Percentiles rank a stretch among this genome's conserved stretches.
These are phyloP conservation scores for Synaphobranchus kaupii DNA, from an alignment of 2,797 vertebrate species.

Conservation along the genomic window DNA sequence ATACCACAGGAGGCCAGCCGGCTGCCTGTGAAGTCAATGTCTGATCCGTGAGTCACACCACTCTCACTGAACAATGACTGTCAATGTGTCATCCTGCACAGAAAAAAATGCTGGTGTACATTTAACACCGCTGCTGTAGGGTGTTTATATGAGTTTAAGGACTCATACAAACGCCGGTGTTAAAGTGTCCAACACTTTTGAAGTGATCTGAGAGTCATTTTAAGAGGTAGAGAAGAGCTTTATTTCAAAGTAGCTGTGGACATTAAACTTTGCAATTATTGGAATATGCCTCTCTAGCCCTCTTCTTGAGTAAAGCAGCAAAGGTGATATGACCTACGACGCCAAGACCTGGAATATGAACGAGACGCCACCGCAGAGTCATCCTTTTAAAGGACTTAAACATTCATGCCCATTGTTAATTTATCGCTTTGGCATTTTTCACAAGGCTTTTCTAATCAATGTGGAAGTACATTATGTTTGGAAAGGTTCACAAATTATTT, in stretches of 20 bases:
- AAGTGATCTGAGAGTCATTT: background rate
- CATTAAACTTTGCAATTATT: background rate
- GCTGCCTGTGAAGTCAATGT: background rate
- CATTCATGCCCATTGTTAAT: slow-evolving; percentile 3
- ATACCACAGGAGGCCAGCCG: background rate
- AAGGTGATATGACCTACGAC: background rate
- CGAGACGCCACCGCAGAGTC: background rate
- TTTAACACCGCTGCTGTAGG: too few relatives aligned
- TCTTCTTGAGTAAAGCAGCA: background rate
- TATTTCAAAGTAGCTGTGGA: background rate
- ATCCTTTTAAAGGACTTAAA: background rate
- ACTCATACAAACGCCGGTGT: too few relatives aligned
- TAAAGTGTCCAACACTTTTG: background rate
- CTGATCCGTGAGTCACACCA: background rate
- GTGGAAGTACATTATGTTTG: background rate
- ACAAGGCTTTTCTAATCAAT: background rate
- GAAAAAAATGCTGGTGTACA: too few relatives aligned
- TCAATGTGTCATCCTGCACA: background rate
- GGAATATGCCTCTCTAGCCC: background rate
- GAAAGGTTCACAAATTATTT: background rate
- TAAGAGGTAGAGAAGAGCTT: background rate
- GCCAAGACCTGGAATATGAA: background rate
- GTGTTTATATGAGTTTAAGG: too few relatives aligned
- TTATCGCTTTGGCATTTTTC: background rate
- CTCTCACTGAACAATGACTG: background rate